Conservation (phyloP, 2,888 invertebrate genomes). For the Pteria penguin region DNA sequence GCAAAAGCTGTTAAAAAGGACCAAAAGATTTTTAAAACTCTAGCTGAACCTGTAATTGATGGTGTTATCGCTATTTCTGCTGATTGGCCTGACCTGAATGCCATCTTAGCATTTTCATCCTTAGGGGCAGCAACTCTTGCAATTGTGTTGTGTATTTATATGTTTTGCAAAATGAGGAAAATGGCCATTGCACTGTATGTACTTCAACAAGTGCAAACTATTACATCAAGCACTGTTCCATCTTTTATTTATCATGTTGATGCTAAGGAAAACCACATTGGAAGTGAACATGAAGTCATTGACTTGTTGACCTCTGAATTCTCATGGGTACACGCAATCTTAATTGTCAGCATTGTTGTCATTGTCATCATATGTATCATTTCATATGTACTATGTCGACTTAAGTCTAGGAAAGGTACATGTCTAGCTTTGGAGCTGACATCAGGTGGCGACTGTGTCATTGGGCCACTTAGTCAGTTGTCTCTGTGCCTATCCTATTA, state of each 20-base stretch:
- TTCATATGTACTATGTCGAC: background rate
- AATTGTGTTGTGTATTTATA: background rate
- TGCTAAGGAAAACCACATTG: background rate
- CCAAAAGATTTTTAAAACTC: too few species aligned
- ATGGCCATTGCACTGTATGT: conserved; percentile 5
- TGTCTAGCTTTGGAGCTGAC: conserved; percentile 19
- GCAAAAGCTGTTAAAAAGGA: too few species aligned
- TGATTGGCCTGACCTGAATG: too few species aligned
- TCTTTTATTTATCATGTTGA: conserved; percentile 14
- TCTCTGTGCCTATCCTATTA: conserved; percentile 8
- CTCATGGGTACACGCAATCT: conserved; percentile 18
- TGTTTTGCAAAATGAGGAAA: conserved; percentile 24
- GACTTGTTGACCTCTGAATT: conserved; percentile 4
- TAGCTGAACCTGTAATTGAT: too few species aligned
- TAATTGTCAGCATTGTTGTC: background rate
- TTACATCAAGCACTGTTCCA: conserved; percentile 2
- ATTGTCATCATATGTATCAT: background rate
- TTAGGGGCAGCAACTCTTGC: conserved; percentile 4
- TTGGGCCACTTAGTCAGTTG: conserved; percentile 3
- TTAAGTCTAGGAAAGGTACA: conserved; percentile 10
- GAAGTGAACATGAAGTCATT: background rate
- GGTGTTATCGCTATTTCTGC: too few species aligned
- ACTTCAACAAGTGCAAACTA: conserved; percentile 1
- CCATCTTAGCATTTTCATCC: too few species aligned
- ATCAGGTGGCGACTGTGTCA: conserved; percentile 25